A percentile compares a stretch with the other conserved stretches of the same genome.
These are phyloP conservation scores for Lithophane leautieri DNA, from an alignment of 2,888 invertebrate species.

Conservation along the genomic window DNA sequence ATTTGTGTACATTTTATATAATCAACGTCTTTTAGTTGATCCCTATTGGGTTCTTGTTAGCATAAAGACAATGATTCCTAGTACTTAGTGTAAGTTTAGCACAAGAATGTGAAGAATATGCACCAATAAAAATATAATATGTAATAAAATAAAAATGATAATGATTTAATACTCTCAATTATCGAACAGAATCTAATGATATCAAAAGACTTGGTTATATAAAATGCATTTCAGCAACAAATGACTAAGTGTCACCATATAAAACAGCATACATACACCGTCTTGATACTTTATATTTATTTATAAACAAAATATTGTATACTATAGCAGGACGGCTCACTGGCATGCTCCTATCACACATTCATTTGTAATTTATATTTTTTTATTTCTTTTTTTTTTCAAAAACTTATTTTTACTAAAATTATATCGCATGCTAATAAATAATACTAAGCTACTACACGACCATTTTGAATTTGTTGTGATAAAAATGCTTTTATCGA, in stretches of 20 bases:
- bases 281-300: conserved; percentile 63
- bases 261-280: conserved; percentile 67
- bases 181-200: conserved; percentile 3
- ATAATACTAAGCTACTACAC: conserved; percentile 84
- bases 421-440: conserved; percentile 88
- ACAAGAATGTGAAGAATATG: conserved; percentile 35
- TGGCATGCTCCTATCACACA: conserved; percentile 80
- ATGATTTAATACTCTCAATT: conserved; percentile 25
- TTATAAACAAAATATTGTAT: conserved; percentile 68
- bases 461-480: conserved; percentile 74
- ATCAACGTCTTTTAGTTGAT: conserved; percentile 34
- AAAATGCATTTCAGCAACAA: conserved; percentile 61
- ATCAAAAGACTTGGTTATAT: conserved; percentile 53
- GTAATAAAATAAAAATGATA: neutral
- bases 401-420: conserved; percentile 72
- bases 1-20: conserved; percentile 62
- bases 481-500: conserved; percentile 47
- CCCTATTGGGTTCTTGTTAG: conserved; percentile 14
- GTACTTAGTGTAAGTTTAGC: conserved; percentile 7
- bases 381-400: conserved; percentile 73
- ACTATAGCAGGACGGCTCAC: conserved; percentile 80
- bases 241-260: conserved; percentile 60
- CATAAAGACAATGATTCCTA: conserved; percentile 1
- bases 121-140: conserved; percentile 21
- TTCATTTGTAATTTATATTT: conserved; percentile 75